Evolutionary conservation across 2,797 vertebrate species (phyloP).

Genomic region (Lepus townsendii): DNA sequence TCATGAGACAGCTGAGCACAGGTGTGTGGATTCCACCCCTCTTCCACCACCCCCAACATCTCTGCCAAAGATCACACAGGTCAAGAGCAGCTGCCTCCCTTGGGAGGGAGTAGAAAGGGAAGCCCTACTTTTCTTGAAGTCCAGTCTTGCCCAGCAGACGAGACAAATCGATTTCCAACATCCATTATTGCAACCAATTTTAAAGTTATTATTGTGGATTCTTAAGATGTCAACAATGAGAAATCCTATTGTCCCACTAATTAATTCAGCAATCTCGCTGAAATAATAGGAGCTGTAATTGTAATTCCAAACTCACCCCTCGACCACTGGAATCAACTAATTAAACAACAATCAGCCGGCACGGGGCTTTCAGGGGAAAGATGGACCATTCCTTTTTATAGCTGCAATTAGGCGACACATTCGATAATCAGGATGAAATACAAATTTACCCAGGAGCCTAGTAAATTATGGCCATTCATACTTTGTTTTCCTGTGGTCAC

Average conservation of each 20-base stretch:
- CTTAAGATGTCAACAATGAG: constrained; percentile 85
- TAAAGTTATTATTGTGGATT: constrained; percentile 82
- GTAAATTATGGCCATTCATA: constrained; percentile 87
- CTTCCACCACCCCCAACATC: neutral
- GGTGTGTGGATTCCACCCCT: neutral
- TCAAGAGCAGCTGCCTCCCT: neutral
- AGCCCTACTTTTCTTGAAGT: neutral
- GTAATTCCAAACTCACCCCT: constrained; percentile 88
- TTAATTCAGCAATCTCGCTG: constrained; percentile 87
- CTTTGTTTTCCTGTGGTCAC: constrained; percentile 82
- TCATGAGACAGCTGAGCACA: neutral
- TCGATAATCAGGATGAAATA: constrained; percentile 89
- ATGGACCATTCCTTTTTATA: constrained; percentile 88
- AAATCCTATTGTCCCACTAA: constrained; percentile 87
- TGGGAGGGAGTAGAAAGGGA: neutral
- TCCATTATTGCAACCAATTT: constrained; percentile 67
- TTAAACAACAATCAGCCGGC: constrained; percentile 90
- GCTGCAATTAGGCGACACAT: constrained; percentile 88
- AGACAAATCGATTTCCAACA: constrained; percentile 53
- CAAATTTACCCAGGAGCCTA: constrained; percentile 88
- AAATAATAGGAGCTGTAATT: constrained; percentile 88
- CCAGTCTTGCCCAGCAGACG: neutral
- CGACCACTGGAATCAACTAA: constrained; percentile 89
- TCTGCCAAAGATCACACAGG: neutral
- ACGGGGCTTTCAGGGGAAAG: constrained; percentile 84